Evolutionary conservation across 2,113 vertebrate genomes (phyloP).

Genomic region (Entomyzon cyanotis): DNA sequence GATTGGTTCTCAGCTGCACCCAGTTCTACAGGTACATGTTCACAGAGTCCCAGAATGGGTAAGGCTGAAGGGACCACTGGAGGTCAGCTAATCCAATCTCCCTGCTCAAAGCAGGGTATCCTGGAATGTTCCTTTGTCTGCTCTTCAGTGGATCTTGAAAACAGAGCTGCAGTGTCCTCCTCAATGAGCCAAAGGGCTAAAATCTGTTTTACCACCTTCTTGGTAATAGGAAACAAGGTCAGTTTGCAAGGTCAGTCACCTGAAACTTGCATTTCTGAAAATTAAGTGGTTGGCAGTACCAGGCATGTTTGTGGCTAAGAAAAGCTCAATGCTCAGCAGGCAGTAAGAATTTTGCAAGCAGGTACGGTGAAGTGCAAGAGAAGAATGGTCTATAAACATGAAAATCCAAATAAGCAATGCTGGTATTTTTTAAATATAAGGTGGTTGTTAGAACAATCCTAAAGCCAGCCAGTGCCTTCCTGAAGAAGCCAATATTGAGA

Average conservation of each 20-base stretch:
- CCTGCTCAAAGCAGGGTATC: not conserved
- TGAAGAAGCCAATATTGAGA: not conserved
- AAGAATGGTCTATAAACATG: not conserved
- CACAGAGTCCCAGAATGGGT: not conserved
- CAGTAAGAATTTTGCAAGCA: not conserved
- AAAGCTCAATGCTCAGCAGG: not conserved
- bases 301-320: not conserved
- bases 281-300: not conserved
- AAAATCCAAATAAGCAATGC: not conserved
- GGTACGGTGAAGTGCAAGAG: not conserved
- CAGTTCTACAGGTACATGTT: not conserved
- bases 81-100: not conserved
- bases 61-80: not conserved
- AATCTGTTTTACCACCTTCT: not conserved
- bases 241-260: not conserved
- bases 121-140: not conserved
- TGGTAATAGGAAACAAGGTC: not conserved
- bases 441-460: not conserved
- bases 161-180: not conserved
- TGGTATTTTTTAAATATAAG: not conserved
- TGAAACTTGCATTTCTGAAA: not conserved
- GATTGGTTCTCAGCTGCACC: not conserved
- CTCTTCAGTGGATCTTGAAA: not conserved
- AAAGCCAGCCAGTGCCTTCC: not conserved
- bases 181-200: not conserved